A percentile compares a stretch with the other conserved stretches of the same genome.
These are phyloP conservation scores for Bryconaethiops microstoma DNA, from an alignment of 2,797 vertebrate genomes.

Conservation along the genomic window DNA sequence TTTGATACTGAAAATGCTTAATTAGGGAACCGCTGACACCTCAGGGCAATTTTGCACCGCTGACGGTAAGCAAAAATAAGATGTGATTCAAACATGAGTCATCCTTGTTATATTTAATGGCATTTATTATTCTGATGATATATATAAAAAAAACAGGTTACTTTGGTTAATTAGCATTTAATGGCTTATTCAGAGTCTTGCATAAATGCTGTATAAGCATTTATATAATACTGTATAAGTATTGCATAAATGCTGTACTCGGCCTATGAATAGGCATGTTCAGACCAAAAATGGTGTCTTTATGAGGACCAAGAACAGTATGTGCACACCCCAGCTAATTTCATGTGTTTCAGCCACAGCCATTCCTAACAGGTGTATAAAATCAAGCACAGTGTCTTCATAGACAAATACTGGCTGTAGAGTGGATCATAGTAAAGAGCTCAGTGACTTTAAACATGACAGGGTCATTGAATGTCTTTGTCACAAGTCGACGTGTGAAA, in stretches of 20 bases:
- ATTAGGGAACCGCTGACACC: constrained; percentile 17
- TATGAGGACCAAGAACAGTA: too few species aligned
- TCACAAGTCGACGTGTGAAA: too few species aligned
- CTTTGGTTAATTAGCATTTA: constrained; percentile 6
- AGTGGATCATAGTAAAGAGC: too few species aligned
- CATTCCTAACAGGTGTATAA: too few species aligned
- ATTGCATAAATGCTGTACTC: not conserved
- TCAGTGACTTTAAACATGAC: too few species aligned
- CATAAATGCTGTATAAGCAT: not conserved
- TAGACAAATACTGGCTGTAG: too few species aligned
- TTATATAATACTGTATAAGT: too few species aligned
- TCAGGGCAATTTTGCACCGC: not conserved
- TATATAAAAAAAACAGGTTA: not conserved
- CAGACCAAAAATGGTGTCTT: too few species aligned
- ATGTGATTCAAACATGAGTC: constrained; percentile 16
- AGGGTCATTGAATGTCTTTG: too few species aligned
- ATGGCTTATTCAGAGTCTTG: not conserved
- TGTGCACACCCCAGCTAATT: too few species aligned
- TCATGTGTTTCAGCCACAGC: too few species aligned
- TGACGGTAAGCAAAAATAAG: constrained; percentile 15
- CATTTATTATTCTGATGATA: not conserved
- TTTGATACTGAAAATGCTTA: not conserved
- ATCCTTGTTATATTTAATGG: constrained; percentile 5
- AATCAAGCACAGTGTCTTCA: too few species aligned
- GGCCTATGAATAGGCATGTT: not conserved